Conservation (phyloP, 2,797 vertebrate genomes). For the Hybognathus amarus region DNA sequence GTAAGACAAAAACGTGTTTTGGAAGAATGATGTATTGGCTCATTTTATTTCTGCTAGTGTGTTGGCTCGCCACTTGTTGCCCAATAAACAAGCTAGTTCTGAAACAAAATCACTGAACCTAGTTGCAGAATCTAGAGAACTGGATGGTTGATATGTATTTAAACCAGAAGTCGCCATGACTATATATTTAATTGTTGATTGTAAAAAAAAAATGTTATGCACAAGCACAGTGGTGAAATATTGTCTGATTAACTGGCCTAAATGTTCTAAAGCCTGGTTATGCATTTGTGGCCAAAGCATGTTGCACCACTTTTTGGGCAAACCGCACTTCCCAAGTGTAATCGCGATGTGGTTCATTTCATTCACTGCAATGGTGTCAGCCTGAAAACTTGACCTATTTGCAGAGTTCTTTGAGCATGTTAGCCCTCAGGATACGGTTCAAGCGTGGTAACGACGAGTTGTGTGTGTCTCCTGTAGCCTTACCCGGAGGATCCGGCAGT, state of each 20-base stretch:
- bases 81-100: background rate
- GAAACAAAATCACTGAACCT: too few relatives aligned
- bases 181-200: background rate
- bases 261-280: background rate
- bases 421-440: background rate
- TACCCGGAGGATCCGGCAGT: constrained; percentile 99
- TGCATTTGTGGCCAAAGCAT: background rate
- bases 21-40: background rate
- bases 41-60: background rate
- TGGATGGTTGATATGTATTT: background rate
- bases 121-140: background rate
- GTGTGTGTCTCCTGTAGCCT: constrained; percentile 76
- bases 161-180: background rate
- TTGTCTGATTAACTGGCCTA: background rate
- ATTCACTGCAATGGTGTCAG: constrained; percentile 7
- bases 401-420: background rate
- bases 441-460: background rate
- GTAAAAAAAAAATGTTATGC: background rate
- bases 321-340: constrained; percentile 3
- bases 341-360: background rate
- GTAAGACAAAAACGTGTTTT: background rate
- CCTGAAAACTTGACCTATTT: constrained; percentile 26
- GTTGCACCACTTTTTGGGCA: background rate
- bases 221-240: background rate
- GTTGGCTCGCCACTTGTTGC: background rate